Base-by-base conservation (phyloP, 2,797 vertebrate species). In the Lagorchestes hirsutus region DNA sequence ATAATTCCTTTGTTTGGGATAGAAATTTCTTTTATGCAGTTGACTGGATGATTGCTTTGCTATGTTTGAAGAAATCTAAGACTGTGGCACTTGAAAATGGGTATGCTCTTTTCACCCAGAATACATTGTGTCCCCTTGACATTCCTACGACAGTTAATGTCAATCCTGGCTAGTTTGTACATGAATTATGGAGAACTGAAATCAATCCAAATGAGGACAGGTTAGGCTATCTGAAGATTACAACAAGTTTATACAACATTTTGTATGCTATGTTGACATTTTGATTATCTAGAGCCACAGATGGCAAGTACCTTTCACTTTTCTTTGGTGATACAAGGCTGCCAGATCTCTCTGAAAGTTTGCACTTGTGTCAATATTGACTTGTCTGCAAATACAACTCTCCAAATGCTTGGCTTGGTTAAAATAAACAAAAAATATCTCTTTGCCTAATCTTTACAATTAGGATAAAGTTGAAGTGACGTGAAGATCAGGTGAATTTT, bases 211-310 rank as follows among this genome's bases (percentile, higher is more conserved):
- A 24, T n/a, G 40, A 57, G 14, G 27, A 34, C 1, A 90, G 74
- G 24, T 16, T 54, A 58, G 57, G 3, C 0, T 92, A 46, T 52
- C 29, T 52, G 91, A 95, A 95, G 94, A 92, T 94, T 96, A 96
- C 12, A 94, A 92, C 94, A 96, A 97, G 94, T 54, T 11, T 74
- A 93, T 54, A 56, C 34, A 12, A 24, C 1, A 0, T 62, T 82
- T 95, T 46, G 18, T 67, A n/a, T n/a, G 3, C 13, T 74, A 5
- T 74, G 5, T 40, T 92, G 87, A 91, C 22, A 5, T 1, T 56
- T 14, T 94, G 62, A 28, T 96, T 95, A 97, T 97, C 96, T 62
- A 92, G 22, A 58, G 67, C 52, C 56, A 67, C 98, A 98, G 97
- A n/a, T 98, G 98, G 94, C 94, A 27, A 1, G 6, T 22, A 29